These are phyloP conservation scores for Cuculus canorus DNA, from an alignment of 2,797 vertebrate genomes.

Conservation along the genomic window DNA sequence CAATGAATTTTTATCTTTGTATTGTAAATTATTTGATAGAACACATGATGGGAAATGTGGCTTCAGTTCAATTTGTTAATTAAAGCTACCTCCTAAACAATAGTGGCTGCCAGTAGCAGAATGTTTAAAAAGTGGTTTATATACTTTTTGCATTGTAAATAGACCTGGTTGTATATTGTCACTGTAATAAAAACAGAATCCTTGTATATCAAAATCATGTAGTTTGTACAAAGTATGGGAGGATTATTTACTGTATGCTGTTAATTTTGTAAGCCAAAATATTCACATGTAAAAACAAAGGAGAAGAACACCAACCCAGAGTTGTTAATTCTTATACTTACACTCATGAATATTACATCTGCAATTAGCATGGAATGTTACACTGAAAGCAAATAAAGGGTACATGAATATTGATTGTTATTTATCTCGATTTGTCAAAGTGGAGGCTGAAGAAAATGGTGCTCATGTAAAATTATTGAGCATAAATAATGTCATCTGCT, in stretches of 20 bases:
- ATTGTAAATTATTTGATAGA: constrained; percentile 94
- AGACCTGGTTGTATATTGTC: constrained; percentile 87
- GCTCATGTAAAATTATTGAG: neutral
- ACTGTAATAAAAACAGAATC: constrained; percentile 83
- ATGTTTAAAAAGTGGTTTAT: constrained; percentile 85
- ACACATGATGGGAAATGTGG: constrained; percentile 88
- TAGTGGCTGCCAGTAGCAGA: constrained; percentile 92
- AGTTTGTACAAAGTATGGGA: constrained; percentile 88
- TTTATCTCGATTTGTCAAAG: neutral
- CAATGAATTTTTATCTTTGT: constrained; percentile 84
- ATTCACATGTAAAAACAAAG: constrained; percentile 70
- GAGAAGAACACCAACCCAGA: constrained; percentile 16
- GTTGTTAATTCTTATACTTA: constrained; percentile 71
- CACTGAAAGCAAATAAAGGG: constrained; percentile 59
- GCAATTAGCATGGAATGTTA: constrained; percentile 65
- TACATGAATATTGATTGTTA: constrained; percentile 2
- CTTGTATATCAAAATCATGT: constrained; percentile 85
- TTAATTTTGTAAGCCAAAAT: constrained; percentile 90
- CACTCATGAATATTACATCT: constrained; percentile 69
- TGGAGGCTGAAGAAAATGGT: neutral
- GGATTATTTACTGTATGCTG: constrained; percentile 91
- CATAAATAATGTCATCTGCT: neutral
- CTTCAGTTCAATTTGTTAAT: constrained; percentile 87
- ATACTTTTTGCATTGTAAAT: constrained; percentile 86
- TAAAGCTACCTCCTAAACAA: constrained; percentile 97